Evolutionary conservation across 2,888 invertebrate genomes (phyloP), one percentile per base, ranked within the genome.

Genomic region (Eretmocerus hayati): DNA sequence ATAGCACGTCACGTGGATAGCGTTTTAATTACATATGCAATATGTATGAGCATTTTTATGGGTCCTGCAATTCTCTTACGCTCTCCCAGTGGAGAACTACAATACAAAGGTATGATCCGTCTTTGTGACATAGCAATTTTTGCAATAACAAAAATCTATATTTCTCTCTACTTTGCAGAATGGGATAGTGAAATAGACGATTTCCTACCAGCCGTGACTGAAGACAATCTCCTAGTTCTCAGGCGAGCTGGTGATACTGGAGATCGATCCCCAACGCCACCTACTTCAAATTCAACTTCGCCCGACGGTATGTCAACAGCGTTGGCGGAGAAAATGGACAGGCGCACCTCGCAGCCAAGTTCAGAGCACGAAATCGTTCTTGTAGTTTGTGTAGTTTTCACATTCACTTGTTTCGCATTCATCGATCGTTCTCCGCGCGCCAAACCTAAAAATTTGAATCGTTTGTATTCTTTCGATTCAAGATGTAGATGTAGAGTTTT

Each of bases 171-270:
- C 15, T 9, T 38, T 23, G 19, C 32, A 71, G 72, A 71, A 59
- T 71, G 69, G 65, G 72, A 72, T 51, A 69, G 61, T 54, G 72
- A 70, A 47, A 69, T 71, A 40, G 72, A 71, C 51, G 72, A 72
- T 52, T 72, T 72, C 62, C 57, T 71, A 56, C 72, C 72, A 22
- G 63, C 65, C 21, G 66, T 65, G 18, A 70, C 69, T 5, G 67
- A 69, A 45, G 67, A 69, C 42, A 70, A 64, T 60, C 60, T 72
- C 44, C 64, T 71, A 55, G 66, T 72, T 52, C 61, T 72, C 47
- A 63, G 66, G 20, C 63, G 65, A 41, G 72, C 71, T 13, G 67
- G 72, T 6, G 72, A 72, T 46, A 61, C 62, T 26, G 67, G 69
- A 21, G 69, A 69, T 54, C 65, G 65, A 37, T 66, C 67, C 37